Evolutionary conservation across 2,113 vertebrate species (phyloP), one percentile per base, ranked within the genome.

Genomic region (Semicossyphus pulcher): DNA sequence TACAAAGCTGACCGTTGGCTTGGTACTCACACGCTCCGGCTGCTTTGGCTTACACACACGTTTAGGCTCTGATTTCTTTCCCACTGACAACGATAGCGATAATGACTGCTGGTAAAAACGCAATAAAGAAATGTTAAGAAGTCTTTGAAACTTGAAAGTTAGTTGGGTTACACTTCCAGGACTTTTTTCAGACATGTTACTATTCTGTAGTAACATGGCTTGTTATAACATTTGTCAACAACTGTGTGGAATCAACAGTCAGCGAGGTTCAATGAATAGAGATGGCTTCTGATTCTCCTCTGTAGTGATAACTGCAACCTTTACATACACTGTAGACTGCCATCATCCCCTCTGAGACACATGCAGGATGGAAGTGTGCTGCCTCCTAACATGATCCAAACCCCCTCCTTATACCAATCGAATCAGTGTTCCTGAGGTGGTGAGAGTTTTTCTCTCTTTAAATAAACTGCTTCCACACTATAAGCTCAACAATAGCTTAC

Each of bases 21-120:
- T 82, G 81, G 93, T 95, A 95, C 94, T 95, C 92, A 95, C 94
- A 89, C 91, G 93, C 86, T 93, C 86, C 88, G 29, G 90, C 67
- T 92, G 92, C 91, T 93, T 94, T 79, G 92, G 88, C 76, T 88
- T 93, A 91, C 78, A 89, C 86, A 92, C 92, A 79, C 89, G 90
- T 57, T 93, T 93, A 92, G 88, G 85, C 72, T 91, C 88, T 80
- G 91, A 84, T 88, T 92, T 93, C 91, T 91, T 93, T 91, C 90
- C 90, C 89, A 91, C 72, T 85, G 94, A 93, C 85, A 94, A 91
- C 73, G 93, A 91, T 76, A 88, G 88, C 72, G 92, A 93, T 85
- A 93, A 85, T n/a, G 89, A 94, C 90, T 91, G 92, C 89, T 90
- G 93, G 80, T 90, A 88, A 89, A 92, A 85, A 94, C 39, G 92